These are phyloP conservation scores for Botia almorhae DNA, from an alignment of 2,797 vertebrate species.

Conservation along the genomic window DNA sequence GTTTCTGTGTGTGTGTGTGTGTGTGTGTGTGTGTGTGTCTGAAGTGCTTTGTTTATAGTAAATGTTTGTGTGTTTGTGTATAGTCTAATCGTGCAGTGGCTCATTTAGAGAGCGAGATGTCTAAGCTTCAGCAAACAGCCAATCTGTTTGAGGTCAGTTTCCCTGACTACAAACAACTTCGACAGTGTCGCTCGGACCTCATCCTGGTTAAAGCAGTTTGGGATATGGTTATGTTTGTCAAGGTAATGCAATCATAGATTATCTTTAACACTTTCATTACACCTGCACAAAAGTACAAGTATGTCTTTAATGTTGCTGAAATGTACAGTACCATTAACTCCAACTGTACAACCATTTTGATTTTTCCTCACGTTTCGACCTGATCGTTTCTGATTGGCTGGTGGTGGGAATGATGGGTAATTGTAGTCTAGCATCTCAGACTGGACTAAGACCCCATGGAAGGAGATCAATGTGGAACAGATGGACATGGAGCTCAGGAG, in stretches of 20 bases:
- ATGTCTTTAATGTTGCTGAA: not conserved
- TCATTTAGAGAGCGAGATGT: constrained; percentile 78
- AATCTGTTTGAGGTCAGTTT: constrained; percentile 81
- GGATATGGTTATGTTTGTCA: constrained; percentile 82
- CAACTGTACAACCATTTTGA: not conserved
- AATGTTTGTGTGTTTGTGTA: constrained; percentile 47
- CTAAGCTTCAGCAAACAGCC: constrained; percentile 77
- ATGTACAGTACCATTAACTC: not conserved
- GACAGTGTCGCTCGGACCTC: constrained; percentile 77
- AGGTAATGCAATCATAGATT: constrained; percentile 64
- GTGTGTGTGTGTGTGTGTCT: constrained; percentile 36
- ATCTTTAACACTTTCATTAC: not conserved
- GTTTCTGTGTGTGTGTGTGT: constrained; percentile 21
- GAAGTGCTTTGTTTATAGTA: not conserved
- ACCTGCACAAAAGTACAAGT: not conserved
- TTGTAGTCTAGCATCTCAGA: constrained; percentile 66
- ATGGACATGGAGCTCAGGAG: constrained; percentile 88
- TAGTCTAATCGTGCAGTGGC: constrained; percentile 74
- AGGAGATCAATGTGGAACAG: constrained; percentile 89
- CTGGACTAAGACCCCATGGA: constrained; percentile 87
- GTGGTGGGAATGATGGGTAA: constrained; percentile 25
- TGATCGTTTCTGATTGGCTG: constrained; percentile 8
- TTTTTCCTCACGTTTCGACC: not conserved
- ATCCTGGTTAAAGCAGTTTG: constrained; percentile 81
- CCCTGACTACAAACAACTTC: constrained; percentile 82